Conservation (phyloP, 2,888 invertebrate species). For the Plebejus anna region DNA sequence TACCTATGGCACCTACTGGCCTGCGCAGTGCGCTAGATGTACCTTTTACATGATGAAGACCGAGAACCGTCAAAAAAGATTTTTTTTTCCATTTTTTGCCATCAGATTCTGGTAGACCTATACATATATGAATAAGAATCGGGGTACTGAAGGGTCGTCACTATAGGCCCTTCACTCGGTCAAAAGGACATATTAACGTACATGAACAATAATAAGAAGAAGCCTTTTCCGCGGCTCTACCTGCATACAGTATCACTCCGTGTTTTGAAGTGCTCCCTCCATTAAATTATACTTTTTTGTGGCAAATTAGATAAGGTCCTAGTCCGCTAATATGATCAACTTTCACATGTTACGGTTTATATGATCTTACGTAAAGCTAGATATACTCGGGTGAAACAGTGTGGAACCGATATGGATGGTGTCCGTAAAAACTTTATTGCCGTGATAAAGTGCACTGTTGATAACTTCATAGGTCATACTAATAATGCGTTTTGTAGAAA, state of each 20-base stretch:
- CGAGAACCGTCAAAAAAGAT: background rate
- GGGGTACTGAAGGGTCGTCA: too few relatives aligned
- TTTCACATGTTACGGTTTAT: constrained; percentile 38
- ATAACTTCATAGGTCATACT: background rate
- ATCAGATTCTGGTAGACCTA: too few relatives aligned
- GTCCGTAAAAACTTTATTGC: background rate
- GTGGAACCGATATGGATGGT: constrained; percentile 31
- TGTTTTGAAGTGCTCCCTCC: too few relatives aligned
- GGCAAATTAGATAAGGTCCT: background rate
- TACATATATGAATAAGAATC: too few relatives aligned
- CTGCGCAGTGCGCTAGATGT: background rate
- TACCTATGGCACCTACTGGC: background rate
- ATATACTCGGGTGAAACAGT: constrained; percentile 34
- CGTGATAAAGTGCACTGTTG: background rate
- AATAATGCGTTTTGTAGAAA: background rate
- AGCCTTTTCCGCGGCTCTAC: too few relatives aligned
- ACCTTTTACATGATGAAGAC: background rate
- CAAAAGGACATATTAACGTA: too few relatives aligned
- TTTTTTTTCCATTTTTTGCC: too few relatives aligned
- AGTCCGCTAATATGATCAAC: constrained; percentile 18
- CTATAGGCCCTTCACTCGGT: too few relatives aligned
- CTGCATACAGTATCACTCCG: too few relatives aligned
- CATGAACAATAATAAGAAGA: too few relatives aligned
- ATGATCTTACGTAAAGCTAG: constrained; percentile 35
- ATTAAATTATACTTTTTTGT: background rate